Base-by-base conservation (phyloP, 2,888 invertebrate genomes). In the Pardosa pseudoannulata region DNA sequence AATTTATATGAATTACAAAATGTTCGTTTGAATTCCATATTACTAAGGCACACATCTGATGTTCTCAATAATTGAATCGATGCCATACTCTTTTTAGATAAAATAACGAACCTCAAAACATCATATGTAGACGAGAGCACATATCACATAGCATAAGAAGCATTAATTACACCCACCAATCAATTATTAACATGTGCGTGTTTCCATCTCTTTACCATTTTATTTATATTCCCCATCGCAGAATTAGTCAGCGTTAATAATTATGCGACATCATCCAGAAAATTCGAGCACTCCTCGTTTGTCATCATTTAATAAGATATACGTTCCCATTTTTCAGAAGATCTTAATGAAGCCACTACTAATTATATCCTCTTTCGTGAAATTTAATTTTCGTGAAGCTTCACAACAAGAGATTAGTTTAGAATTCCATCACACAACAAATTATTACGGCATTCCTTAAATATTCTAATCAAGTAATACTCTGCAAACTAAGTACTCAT, bases 381-480 rank as follows among this genome's bases (percentile, higher is more conserved):
- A 46, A 46, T 46, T 46, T 46, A 46, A 46, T 46, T 46, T 46
- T n/a, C n/a, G n/a, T n/a, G 9, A 46, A 46, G 41, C 16, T 46
- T 16, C 41, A 16, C 41, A 11, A 46, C 13, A 46, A 46, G 41
- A 46, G 16, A 46, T 46, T 46, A 46, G 41, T 46, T 46, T 13
- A 46, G 41, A 46, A 13, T 5, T 16, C 41, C 13, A 16, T 46
- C 41, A 16, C 16, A 16, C 41, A 16, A 2, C 41, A 46, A 46
- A 46, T 46, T 46, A 46, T 46, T 46, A 46, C 41, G 9, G 41
- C 41, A 46, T 46, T 46, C 41, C 41, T 46, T 46, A 46, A 46
- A 46, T 16, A 16, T 46, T 46, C 1, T 11, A 46, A 46, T 46
- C 41, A 46, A 46, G 41, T 46, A 11, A 46, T 6, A 16, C 16